Conservation (phyloP, 2,797 vertebrate genomes). For the Micromesistius poutassou region DNA sequence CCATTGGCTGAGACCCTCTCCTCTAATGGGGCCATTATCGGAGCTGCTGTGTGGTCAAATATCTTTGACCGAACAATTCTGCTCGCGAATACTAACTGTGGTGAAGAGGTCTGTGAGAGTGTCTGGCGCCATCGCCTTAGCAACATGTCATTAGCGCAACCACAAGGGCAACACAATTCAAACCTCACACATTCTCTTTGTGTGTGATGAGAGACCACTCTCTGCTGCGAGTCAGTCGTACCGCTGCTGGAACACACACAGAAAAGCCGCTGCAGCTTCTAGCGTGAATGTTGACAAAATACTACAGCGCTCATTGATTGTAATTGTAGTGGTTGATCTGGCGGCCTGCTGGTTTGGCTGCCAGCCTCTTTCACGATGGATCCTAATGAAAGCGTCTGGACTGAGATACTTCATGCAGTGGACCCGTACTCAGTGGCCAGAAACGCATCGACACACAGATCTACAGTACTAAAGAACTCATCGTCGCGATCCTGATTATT, state of each 20-base stretch:
- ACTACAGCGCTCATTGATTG: neutral
- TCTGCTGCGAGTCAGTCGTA: conserved; percentile 23
- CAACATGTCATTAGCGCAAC: conserved; percentile 82
- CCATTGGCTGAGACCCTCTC: conserved; percentile 38
- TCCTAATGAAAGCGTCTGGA: neutral
- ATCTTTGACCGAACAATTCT: conserved; percentile 47
- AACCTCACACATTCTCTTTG: conserved; percentile 17
- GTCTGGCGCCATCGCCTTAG: conserved; percentile 77
- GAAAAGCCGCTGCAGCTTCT: neutral
- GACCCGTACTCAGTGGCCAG: neutral
- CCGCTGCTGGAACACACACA: neutral
- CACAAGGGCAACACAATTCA: conserved; percentile 61
- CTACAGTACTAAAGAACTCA: neutral
- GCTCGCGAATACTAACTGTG: conserved; percentile 53
- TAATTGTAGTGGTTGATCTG: neutral
- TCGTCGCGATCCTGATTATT: no score
- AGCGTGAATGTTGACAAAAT: neutral
- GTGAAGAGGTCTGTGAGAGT: conserved; percentile 51
- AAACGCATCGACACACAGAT: neutral
- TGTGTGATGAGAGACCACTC: conserved; percentile 9
- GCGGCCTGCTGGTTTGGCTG: neutral
- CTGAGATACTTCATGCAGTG: neutral
- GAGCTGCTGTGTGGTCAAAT: conserved; percentile 30
- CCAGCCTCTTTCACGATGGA: neutral
- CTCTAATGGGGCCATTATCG: conserved; percentile 27